phyloP scores from a whole-genome alignment of 2,888 invertebrate species.

The Phragmatobia fuliginosa region DNA sequence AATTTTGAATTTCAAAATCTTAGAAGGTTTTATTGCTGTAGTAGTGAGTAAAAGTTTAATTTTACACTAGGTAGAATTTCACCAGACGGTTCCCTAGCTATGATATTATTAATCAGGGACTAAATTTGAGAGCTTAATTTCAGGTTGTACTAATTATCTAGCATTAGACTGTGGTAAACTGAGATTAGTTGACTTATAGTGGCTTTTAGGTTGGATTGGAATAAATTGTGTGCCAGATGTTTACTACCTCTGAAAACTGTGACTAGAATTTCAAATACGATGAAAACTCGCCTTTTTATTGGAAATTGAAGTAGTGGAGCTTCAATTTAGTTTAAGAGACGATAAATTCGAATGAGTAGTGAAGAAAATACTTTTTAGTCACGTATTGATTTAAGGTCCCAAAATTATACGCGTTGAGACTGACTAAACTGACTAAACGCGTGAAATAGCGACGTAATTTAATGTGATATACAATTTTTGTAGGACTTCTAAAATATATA shows the following conservation, averaged over 20 bases:
- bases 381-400: slow-evolving; percentile 11
- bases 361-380: not conserved
- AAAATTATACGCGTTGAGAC: slow-evolving; percentile 5
- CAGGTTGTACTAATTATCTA: slow-evolving; percentile 44
- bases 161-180: slow-evolving; percentile 41
- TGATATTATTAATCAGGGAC: slow-evolving; percentile 44
- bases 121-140: slow-evolving; percentile 44
- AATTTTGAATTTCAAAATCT: slow-evolving; percentile 45
- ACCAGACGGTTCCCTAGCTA: slow-evolving; percentile 20
- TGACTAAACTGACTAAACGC: not conserved
- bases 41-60: slow-evolving; percentile 26
- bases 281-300: slow-evolving; percentile 15
- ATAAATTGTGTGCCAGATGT: slow-evolving; percentile 39
- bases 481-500: too few relatives aligned
- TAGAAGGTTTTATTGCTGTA: slow-evolving; percentile 34
- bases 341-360: slow-evolving; percentile 12
- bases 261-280: slow-evolving; percentile 38
- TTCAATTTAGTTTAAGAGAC: slow-evolving; percentile 13
- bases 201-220: slow-evolving; percentile 31
- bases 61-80: slow-evolving; percentile 43
- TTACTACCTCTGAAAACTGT: slow-evolving; percentile 37
- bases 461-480: not conserved
- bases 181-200: slow-evolving; percentile 38
- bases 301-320: slow-evolving; percentile 15
- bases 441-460: not conserved